Evolutionary conservation across 2,113 vertebrate species (phyloP).

Genomic region (Brachyhypopomus occidentalis): DNA sequence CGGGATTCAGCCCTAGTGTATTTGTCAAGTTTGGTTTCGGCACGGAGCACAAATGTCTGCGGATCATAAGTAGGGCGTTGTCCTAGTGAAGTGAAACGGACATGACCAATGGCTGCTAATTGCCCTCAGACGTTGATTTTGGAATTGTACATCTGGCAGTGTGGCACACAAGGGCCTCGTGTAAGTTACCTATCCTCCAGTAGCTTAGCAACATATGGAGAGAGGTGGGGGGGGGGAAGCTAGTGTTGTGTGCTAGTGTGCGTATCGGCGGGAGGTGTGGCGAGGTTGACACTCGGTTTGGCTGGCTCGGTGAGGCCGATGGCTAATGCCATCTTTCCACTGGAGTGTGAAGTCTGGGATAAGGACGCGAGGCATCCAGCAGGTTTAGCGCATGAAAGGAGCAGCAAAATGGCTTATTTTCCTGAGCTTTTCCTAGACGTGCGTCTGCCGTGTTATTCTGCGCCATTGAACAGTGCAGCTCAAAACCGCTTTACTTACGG

Average conservation of each 20-base stretch:
- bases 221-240: no score
- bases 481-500: background rate
- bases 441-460: background rate
- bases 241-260: constrained; percentile 28
- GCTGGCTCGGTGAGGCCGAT: constrained; percentile 32
- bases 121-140: constrained; percentile 2
- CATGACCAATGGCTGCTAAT: background rate
- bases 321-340: background rate
- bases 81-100: background rate
- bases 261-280: constrained; percentile 1
- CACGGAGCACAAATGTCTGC: background rate
- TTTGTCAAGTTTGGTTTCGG: constrained; percentile 9
- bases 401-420: background rate
- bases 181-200: constrained; percentile 1
- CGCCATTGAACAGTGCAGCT: background rate
- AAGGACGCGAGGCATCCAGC: constrained; percentile 15
- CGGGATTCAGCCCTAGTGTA: background rate
- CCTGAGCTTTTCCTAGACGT: background rate
- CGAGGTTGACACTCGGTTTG: constrained; percentile 8
- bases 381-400: constrained; percentile 16
- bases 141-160: background rate
- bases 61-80: background rate
- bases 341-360: background rate
- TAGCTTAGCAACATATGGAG: constrained; percentile 4
- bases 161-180: constrained; percentile 9